These are phyloP conservation scores for Lanius collurio DNA, from an alignment of 2,113 vertebrate genomes.

Conservation along the genomic window DNA sequence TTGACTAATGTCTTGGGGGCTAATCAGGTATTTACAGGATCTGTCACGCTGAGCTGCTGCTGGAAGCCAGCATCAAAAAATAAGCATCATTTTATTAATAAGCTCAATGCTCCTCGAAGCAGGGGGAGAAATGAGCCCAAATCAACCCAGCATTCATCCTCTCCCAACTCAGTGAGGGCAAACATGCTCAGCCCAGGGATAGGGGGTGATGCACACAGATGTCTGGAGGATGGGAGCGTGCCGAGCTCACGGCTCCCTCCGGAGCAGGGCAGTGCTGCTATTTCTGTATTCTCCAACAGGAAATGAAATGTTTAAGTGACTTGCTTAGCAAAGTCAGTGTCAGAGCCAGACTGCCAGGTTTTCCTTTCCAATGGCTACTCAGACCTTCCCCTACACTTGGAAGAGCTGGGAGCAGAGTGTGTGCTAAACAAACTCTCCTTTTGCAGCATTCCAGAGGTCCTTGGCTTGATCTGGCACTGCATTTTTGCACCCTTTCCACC, in stretches of 20 bases:
- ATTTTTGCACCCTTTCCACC: background rate
- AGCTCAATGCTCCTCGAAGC: background rate
- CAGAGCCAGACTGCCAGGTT: background rate
- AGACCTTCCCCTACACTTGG: background rate
- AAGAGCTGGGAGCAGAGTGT: background rate
- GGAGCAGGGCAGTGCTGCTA: background rate
- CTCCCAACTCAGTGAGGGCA: background rate
- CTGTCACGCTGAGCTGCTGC: background rate
- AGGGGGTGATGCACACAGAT: background rate
- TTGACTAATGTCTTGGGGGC: background rate
- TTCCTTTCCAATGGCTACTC: background rate
- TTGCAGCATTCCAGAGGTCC: background rate
- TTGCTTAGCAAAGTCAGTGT: background rate
- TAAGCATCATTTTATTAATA: background rate
- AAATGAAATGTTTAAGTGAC: background rate
- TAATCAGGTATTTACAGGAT: conserved; percentile 16
- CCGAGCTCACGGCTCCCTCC: background rate
- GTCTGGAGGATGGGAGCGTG: background rate
- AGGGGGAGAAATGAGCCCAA: background rate
- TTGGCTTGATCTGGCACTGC: fast-evolving
- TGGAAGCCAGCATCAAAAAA: conserved; percentile 19
- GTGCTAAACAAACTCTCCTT: fast-evolving
- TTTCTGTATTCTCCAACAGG: background rate
- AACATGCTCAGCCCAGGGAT: background rate
- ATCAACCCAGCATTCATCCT: background rate